Conservation (phyloP, 2,113 vertebrate genomes). For the Channa maculata region DNA sequence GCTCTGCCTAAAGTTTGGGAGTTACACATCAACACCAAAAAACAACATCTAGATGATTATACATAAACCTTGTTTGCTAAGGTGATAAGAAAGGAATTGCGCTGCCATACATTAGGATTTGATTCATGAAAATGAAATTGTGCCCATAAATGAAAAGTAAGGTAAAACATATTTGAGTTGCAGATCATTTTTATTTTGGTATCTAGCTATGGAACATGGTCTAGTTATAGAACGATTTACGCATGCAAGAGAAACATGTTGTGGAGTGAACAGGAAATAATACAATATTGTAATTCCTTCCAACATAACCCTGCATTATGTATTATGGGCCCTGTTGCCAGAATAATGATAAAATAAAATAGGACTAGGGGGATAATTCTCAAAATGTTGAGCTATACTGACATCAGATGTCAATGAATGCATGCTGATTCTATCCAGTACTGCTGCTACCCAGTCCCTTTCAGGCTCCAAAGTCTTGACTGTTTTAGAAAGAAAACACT, state of each 20-base stretch:
- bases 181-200: background rate
- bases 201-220: too few species aligned
- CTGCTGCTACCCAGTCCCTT: background rate
- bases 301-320: too few species aligned
- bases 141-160: conserved; percentile 4
- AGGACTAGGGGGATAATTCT: background rate
- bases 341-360: background rate
- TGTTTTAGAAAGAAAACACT: background rate
- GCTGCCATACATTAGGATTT: background rate
- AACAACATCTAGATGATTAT: conserved; percentile 15
- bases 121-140: conserved; percentile 31
- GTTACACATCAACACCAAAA: background rate
- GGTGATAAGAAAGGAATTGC: background rate
- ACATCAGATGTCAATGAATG: background rate
- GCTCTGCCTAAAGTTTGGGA: background rate
- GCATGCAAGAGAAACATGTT: too few species aligned
- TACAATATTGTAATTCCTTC: too few species aligned
- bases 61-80: conserved; percentile 3
- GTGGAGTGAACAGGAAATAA: too few species aligned
- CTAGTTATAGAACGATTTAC: too few species aligned
- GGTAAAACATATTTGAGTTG: background rate
- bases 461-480: too few species aligned
- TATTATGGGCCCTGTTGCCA: background rate
- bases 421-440: background rate
- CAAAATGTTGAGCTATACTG: background rate